phyloP scores from a whole-genome alignment of 2,113 vertebrate species.

The Sphaerodactylus townsendi region DNA sequence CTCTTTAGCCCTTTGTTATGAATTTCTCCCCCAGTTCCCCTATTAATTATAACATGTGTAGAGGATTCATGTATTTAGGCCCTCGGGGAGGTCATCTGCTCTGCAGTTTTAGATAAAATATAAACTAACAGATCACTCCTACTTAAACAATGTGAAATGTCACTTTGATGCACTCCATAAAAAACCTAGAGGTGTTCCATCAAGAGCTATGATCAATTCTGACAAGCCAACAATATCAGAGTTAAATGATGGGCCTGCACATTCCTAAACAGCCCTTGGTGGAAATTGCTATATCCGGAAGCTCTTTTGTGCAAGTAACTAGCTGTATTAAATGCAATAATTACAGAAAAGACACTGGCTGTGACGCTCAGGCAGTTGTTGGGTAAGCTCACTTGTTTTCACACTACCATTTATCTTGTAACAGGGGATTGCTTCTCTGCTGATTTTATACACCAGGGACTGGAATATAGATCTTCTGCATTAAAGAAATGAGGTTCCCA shows the following conservation, averaged over 20 bases:
- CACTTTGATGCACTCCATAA: constrained; percentile 76
- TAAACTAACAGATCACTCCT: constrained; percentile 85
- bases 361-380: constrained; percentile 65
- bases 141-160: constrained; percentile 84
- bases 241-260: constrained; percentile 80
- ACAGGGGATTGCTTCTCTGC: constrained; percentile 4
- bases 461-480: constrained; percentile 1
- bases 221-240: constrained; percentile 82
- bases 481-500: not conserved
- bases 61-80: constrained; percentile 81
- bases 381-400: constrained; percentile 63
- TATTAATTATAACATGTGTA: constrained; percentile 84
- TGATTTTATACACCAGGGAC: constrained; percentile 31
- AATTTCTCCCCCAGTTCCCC: constrained; percentile 75
- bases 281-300: constrained; percentile 81
- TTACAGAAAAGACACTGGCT: constrained; percentile 77
- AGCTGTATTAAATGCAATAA: constrained; percentile 81
- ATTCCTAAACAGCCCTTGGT: constrained; percentile 78
- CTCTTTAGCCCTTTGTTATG: constrained; percentile 75
- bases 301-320: constrained; percentile 80
- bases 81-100: constrained; percentile 82
- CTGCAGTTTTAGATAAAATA: constrained; percentile 83
- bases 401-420: constrained; percentile 54
- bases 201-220: constrained; percentile 84
- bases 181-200: constrained; percentile 80